Percentiles rank a stretch among this genome's conserved stretches.
phyloP scores from a whole-genome alignment of 2,797 vertebrate genomes.

The Discoglossus pictus region DNA sequence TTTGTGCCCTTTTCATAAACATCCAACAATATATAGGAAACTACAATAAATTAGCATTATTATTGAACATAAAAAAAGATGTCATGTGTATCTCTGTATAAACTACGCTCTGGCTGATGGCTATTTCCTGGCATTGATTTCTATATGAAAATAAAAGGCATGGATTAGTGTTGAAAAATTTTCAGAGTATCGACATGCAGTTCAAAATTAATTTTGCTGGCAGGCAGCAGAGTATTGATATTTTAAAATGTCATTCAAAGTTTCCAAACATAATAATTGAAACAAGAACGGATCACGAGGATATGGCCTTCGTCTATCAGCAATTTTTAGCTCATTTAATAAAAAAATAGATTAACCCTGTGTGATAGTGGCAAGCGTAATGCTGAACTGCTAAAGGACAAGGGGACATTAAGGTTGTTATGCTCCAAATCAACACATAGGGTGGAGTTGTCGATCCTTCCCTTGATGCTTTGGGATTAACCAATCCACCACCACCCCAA shows the following conservation, averaged over 20 bases:
- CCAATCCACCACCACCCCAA: too few species aligned
- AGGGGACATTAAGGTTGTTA: too few species aligned
- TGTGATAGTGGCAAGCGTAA: too few species aligned
- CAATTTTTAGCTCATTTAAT: neutral
- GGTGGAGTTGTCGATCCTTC: too few species aligned
- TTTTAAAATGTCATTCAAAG: constrained; percentile 67
- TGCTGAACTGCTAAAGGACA: too few species aligned
- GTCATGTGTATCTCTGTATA: constrained; percentile 5
- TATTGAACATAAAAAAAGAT: constrained; percentile 16
- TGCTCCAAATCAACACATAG: too few species aligned
- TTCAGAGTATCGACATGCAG: constrained; percentile 44
- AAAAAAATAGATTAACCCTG: constrained; percentile 41
- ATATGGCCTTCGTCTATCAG: neutral
- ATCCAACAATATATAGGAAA: neutral
- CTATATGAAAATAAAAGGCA: constrained; percentile 52
- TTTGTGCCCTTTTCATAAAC: constrained; percentile 2
- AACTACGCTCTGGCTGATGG: constrained; percentile 5
- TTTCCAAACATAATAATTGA: constrained; percentile 55
- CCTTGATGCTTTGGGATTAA: too few species aligned
- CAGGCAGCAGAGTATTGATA: constrained; percentile 65
- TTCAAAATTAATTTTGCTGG: constrained; percentile 61
- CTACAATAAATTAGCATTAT: neutral
- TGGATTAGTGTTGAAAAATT: constrained; percentile 50
- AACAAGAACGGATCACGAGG: constrained; percentile 23
- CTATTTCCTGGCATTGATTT: constrained; percentile 26